A percentile compares a stretch with the other conserved stretches of the same genome.
phyloP scores from a whole-genome alignment of 1,140 invertebrate genomes.

The Idris sp. region DNA sequence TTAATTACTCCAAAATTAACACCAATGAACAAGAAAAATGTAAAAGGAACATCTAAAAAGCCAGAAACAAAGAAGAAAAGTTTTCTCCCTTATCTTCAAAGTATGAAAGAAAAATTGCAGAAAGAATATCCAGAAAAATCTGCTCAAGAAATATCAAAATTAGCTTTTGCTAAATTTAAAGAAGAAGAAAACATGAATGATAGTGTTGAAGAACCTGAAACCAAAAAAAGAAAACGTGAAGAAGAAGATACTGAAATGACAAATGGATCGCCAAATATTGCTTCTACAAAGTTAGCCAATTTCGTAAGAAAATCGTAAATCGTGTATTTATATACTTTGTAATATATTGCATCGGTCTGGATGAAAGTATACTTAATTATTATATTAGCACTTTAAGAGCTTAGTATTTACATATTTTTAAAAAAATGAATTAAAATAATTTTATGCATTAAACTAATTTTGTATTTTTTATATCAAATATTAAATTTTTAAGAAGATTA shows the following conservation, averaged over 20 bases:
- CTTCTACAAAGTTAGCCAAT: conserved; percentile 20
- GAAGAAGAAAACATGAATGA: conserved; percentile 44
- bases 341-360: no score
- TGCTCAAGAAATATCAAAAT: conserved; percentile 78
- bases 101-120: conserved; percentile 79
- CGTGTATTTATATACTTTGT: no score
- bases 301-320: conserved; percentile 32
- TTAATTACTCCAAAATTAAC: conserved; percentile 6
- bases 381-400: no score
- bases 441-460: no score
- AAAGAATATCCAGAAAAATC: conserved; percentile 79
- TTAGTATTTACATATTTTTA: no score
- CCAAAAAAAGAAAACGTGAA: conserved; percentile 69
- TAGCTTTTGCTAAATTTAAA: conserved; percentile 79
- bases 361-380: no score
- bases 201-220: conserved; percentile 28
- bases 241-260: neutral
- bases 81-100: conserved; percentile 80
- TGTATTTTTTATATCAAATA: no score
- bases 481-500: no score
- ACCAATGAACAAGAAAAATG: neutral
- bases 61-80: conserved; percentile 66
- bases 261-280: conserved; percentile 15
- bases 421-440: no score
- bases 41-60: conserved; percentile 2